phyloP scores from a whole-genome alignment of 2,797 vertebrate genomes.

The Oryzias dopingdopingensis region DNA sequence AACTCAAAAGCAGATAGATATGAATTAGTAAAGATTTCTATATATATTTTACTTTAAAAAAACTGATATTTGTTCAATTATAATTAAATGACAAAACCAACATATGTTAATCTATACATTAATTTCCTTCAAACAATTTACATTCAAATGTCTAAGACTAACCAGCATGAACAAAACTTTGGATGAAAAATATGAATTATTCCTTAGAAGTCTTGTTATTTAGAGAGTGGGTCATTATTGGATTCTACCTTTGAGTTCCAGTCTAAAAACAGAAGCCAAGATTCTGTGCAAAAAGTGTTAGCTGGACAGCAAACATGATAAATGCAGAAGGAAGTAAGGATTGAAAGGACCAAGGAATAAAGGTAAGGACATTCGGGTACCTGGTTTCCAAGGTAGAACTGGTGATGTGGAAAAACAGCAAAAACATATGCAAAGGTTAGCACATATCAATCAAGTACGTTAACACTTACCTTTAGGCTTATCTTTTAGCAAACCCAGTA shows the following conservation, averaged over 20 bases:
- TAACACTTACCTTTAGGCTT: slow-evolving; percentile 30
- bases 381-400: slow-evolving; percentile 99
- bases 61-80: slow-evolving; percentile 1
- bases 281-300: slow-evolving; percentile 62
- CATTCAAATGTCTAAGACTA: too few relatives aligned
- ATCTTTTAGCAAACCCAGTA: neutral
- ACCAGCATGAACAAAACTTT: too few relatives aligned
- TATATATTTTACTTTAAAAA: neutral
- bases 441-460: slow-evolving; percentile 30
- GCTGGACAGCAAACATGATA: slow-evolving; percentile 55
- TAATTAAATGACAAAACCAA: neutral
- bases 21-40: slow-evolving; percentile 9
- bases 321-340: slow-evolving; percentile 63
- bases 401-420: slow-evolving; percentile 83
- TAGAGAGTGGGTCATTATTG: neutral
- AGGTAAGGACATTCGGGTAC: slow-evolving; percentile 83
- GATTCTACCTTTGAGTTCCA: slow-evolving; percentile 78
- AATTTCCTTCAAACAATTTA: too few relatives aligned
- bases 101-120: too few relatives aligned
- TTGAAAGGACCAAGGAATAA: slow-evolving; percentile 48
- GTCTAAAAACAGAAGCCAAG: slow-evolving; percentile 53
- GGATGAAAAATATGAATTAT: too few relatives aligned
- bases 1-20: slow-evolving; percentile 78
- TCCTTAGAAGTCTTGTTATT: too few relatives aligned
- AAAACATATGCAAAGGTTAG: slow-evolving; percentile 83